Base-by-base conservation (phyloP, 2,888 invertebrate species). In the Aphrophora alni region DNA sequence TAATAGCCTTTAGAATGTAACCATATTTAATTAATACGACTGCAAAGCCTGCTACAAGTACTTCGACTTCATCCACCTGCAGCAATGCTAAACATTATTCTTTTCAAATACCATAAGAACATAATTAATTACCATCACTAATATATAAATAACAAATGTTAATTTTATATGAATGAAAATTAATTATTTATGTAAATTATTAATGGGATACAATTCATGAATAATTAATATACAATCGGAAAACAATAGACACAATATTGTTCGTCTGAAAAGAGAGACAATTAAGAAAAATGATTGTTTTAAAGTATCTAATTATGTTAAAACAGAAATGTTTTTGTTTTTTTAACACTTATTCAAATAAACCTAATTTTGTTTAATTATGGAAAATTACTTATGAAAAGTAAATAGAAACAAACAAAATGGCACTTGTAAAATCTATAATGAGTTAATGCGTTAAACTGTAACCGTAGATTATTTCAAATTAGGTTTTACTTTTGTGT, bases 131-230 rank as follows among this genome's bases (percentile, higher is more conserved):
- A 59, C 21, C 10, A 44, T 44, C 44, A 14, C n/a, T 21, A 21
- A n/a, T 21, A 59, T 79, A 79, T 79, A 74, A 79, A 79, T 79
- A 79, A 38, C 78, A 68, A 68, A 79, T 74, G 78, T 74, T 74
- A 74, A 79, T 79, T 79, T 79, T 74, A 74, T 74, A 59, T 79
- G 68, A 25, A 68, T 38, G 78, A 38, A 79, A 74, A 79, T 74
- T 79, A 79, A 79, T 79, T 79, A 79, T 79, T 79, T 79, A 79
- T 79, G 78, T 74, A 74, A 79, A 79, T 79, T 74, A 68, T 80
- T 68, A 75, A n/a, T 78, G 78, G 68, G 78, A 73, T 68, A 75
- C 74, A 59, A 59, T 59, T 59, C 59, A 59, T 59, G 59, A 59
- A 59, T 59, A 59, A 59, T 59, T 59, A 59, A 59, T 59, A 59